A percentile compares a stretch with the other conserved stretches of the same genome.
Conservation (phyloP, 2,888 invertebrate genomes). For the Trachelus troglodyta region DNA sequence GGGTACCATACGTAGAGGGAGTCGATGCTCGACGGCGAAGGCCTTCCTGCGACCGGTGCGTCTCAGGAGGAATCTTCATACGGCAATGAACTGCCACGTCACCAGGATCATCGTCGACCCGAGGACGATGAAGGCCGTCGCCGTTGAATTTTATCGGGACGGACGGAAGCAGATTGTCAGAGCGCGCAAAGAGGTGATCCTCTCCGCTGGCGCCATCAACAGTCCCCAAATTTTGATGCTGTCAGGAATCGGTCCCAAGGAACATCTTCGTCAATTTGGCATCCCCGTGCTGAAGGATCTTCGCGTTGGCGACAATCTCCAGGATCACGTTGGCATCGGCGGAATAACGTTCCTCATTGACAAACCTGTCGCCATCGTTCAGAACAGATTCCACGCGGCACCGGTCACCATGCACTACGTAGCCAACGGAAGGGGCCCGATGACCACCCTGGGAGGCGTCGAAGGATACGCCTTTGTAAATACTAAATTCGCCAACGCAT, state of each 20-base stretch:
- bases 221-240: slow-evolving; percentile 92
- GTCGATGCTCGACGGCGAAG: slow-evolving; percentile 88
- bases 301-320: slow-evolving; percentile 82
- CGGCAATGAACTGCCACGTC: slow-evolving; percentile 83
- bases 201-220: slow-evolving; percentile 92
- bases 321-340: slow-evolving; percentile 90
- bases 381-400: slow-evolving; percentile 81
- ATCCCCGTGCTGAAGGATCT: slow-evolving; percentile 82
- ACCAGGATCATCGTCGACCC: slow-evolving; percentile 82
- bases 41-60: slow-evolving; percentile 86
- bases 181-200: slow-evolving; percentile 85
- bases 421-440: slow-evolving; percentile 81
- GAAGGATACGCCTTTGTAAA: slow-evolving; percentile 90
- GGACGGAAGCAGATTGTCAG: slow-evolving; percentile 77
- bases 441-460: slow-evolving; percentile 88
- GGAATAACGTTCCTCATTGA: slow-evolving; percentile 84
- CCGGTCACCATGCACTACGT: slow-evolving; percentile 86
- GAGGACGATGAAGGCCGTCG: slow-evolving; percentile 78
- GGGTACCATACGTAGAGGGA: slow-evolving; percentile 81
- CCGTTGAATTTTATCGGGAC: slow-evolving; percentile 83
- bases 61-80: slow-evolving; percentile 81
- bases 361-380: slow-evolving; percentile 86
- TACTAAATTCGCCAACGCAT: slow-evolving; percentile 83
- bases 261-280: slow-evolving; percentile 77
- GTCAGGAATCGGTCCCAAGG: slow-evolving; percentile 83